Base-by-base conservation (phyloP, 2,888 invertebrate genomes). In the Lochmaea capreae region DNA sequence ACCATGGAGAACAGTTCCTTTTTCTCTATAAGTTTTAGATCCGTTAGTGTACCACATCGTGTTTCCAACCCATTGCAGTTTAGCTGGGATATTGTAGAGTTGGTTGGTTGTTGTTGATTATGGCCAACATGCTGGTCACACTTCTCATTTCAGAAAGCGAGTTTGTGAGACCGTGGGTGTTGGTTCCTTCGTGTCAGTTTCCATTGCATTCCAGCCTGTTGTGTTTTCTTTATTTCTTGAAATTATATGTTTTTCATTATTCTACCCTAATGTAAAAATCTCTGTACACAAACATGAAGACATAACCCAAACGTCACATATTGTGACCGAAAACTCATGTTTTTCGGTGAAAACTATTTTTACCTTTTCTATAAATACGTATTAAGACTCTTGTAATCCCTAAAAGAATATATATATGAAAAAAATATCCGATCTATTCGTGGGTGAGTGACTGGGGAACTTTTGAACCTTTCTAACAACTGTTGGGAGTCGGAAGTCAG, bases 401-500 rank as follows among this genome's bases (percentile, higher is more conserved):
- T 74, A 71, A 42, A 54, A 68, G 70, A 67, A n/a, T 52, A n/a
- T 52, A n/a, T 52, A n/a, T 52, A 52, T 70, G 65, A 61, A 14
- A 70, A 70, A 72, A 72, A 58, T 18, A 66, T 70, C 16, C 4
- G 22, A 59, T 26, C 18, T 58, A 63, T 61, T 70, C 65, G 52
- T 70, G 74, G 74, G 70, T 71, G 75, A 71, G 71, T 57, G 75
- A 75, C 70, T 65, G 71, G 63, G 77, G 73, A 67, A 61, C 65
- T 77, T 73, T 69, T 72, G 43, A 62, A 74, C 65, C 65, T 72
- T 72, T 62, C 58, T 72, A 72, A 74, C 77, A 77, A 77, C 75
- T 77, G 77, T 67, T 72, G 49, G 57, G 58, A 75, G 73, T 75
- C 74, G 77, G 76, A 77, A 77, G 77, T 77, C 73, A 74, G 69